Evolutionary conservation across 2,797 vertebrate species (phyloP).

Genomic region (Dendrocincla tyrannina): DNA sequence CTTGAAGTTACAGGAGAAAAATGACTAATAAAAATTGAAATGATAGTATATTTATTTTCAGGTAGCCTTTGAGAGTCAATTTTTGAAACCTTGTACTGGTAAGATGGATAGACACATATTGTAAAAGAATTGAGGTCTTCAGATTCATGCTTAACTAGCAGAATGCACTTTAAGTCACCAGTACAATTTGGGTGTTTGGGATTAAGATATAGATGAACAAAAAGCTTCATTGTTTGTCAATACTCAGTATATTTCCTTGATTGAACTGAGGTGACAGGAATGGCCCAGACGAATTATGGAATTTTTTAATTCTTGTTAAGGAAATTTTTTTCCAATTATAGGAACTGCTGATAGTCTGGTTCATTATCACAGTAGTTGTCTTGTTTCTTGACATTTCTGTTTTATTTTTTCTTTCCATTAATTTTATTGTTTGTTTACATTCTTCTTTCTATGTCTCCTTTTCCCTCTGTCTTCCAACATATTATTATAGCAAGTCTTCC

Average conservation of each 20-base stretch:
- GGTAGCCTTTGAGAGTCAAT: neutral
- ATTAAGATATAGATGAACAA: neutral
- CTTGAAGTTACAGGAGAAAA: neutral
- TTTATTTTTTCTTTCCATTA: neutral
- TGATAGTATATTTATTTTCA: neutral
- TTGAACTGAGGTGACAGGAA: neutral
- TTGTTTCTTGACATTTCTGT: neutral
- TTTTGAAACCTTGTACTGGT: neutral
- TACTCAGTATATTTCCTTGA: neutral
- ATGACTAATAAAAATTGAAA: neutral
- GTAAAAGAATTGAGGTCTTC: neutral
- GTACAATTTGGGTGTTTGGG: neutral
- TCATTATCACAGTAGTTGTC: neutral
- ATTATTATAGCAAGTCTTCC: neutral
- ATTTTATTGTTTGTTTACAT: neutral
- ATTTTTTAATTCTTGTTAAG: neutral
- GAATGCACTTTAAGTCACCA: neutral
- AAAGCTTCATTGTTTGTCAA: accelerated
- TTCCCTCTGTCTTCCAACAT: neutral
- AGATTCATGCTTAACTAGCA: neutral
- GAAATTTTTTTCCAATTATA: neutral
- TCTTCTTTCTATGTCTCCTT: neutral
- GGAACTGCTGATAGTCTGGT: neutral
- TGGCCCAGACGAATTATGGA: neutral
- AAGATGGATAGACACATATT: neutral